Conservation (phyloP, 37 sponge, comb jelly and placozoan genomes). For the Lycopodina hypogea region DNA sequence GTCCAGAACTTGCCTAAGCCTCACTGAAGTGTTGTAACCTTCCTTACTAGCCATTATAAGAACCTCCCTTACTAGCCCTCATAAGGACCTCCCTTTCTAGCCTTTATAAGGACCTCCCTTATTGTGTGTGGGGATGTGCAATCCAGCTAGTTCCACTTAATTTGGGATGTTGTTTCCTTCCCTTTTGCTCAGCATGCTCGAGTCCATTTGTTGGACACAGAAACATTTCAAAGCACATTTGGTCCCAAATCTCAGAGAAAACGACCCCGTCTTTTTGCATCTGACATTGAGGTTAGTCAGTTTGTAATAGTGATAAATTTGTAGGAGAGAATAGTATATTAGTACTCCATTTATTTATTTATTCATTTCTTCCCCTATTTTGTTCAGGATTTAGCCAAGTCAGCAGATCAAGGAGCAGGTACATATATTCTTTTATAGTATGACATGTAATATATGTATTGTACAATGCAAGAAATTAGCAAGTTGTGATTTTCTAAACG, state of each 20-base stretch:
- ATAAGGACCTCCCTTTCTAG: too few species aligned
- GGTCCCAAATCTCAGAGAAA: constrained; percentile 90
- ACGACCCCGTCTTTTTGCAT: constrained; percentile 63
- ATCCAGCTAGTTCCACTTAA: too few species aligned
- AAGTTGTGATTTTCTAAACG: too few species aligned
- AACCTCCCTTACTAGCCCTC: too few species aligned
- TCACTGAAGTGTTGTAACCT: too few species aligned
- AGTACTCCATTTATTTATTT: not conserved
- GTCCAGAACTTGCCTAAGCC: too few species aligned
- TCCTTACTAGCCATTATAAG: too few species aligned
- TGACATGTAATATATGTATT: not conserved
- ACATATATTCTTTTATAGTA: not conserved
- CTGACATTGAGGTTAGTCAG: constrained; percentile 64
- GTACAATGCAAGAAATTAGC: too few species aligned
- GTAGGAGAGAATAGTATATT: not conserved
- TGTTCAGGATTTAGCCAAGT: not conserved
- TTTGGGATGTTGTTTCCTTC: not conserved
- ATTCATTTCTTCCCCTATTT: not conserved
- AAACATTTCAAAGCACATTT: constrained; percentile 90
- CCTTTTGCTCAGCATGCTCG: constrained; percentile 51
- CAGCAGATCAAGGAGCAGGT: constrained; percentile 15
- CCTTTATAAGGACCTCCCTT: too few species aligned
- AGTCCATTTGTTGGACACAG: constrained; percentile 92
- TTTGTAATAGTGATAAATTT: not conserved
- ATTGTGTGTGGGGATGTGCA: too few species aligned